Evolutionary conservation across 2,888 invertebrate species (phyloP).

Genomic region (Sylvicola cinctus): DNA sequence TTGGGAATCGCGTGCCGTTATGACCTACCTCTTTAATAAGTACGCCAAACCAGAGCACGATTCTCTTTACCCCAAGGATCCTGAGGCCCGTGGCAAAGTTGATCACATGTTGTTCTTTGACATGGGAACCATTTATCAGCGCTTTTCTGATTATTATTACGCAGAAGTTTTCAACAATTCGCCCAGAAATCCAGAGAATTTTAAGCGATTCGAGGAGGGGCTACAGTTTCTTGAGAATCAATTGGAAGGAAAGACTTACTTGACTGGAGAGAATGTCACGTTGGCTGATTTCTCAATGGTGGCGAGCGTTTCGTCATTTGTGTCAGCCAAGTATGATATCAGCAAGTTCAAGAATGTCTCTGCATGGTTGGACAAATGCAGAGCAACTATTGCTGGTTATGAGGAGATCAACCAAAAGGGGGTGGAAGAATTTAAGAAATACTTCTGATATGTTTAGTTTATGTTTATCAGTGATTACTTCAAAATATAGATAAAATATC

Average conservation of each 20-base stretch:
- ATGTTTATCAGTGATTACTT: no score
- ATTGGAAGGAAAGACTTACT: slow-evolving; percentile 40
- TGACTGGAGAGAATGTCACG: slow-evolving; percentile 43
- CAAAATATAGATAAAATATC: no score
- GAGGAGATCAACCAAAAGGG: slow-evolving; percentile 38
- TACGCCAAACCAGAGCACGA: slow-evolving; percentile 63
- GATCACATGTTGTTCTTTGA: slow-evolving; percentile 68
- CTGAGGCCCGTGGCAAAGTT: slow-evolving; percentile 51
- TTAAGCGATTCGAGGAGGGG: slow-evolving; percentile 39
- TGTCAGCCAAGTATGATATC: slow-evolving; percentile 43
- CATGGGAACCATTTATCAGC: slow-evolving; percentile 48
- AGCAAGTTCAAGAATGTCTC: slow-evolving; percentile 43
- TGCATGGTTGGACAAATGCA: slow-evolving; percentile 38
- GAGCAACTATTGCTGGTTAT: slow-evolving; percentile 31
- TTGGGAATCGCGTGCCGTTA: slow-evolving; percentile 73
- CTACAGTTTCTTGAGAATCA: slow-evolving; percentile 39
- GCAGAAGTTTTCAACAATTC: slow-evolving; percentile 38
- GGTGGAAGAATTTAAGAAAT: slow-evolving; percentile 31
- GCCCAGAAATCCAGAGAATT: slow-evolving; percentile 42
- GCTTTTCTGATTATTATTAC: slow-evolving; percentile 48
- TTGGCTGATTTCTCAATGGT: slow-evolving; percentile 50
- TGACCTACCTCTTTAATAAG: slow-evolving; percentile 56
- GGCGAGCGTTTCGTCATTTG: slow-evolving; percentile 46
- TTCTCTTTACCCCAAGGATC: slow-evolving; percentile 51
- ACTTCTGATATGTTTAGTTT: no score